Conservation (phyloP, 2,797 vertebrate species). For the Sus cebifrons region DNA sequence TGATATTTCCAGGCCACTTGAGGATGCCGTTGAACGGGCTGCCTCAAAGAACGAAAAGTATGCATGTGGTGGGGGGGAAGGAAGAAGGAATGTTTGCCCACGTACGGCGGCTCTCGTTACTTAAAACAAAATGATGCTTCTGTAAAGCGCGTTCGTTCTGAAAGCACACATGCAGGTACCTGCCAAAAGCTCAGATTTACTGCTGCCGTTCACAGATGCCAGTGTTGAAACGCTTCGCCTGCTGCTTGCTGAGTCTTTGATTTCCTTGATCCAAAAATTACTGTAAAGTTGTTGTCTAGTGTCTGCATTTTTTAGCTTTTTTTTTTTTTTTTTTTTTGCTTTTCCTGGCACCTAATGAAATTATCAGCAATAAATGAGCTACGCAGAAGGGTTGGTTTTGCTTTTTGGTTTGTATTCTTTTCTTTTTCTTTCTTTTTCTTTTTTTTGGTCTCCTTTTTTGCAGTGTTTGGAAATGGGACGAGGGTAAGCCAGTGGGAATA, state of each 20-base stretch:
- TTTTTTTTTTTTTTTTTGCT: slow-evolving; percentile 60
- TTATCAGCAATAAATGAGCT: slow-evolving; percentile 86
- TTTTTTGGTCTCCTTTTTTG: slow-evolving; percentile 17
- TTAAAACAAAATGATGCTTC: slow-evolving; percentile 60
- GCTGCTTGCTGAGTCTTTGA: slow-evolving; percentile 69
- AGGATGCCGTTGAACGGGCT: neutral
- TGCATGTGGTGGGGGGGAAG: neutral
- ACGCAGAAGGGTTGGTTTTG: slow-evolving; percentile 76
- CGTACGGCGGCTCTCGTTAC: neutral
- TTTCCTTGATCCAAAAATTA: slow-evolving; percentile 76
- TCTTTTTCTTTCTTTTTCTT: neutral
- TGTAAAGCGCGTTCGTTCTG: slow-evolving; percentile 64
- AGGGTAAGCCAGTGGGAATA: slow-evolving; percentile 51
- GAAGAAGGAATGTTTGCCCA: neutral
- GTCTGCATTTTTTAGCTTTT: slow-evolving; percentile 72
- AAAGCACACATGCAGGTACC: slow-evolving; percentile 69
- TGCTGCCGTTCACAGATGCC: slow-evolving; percentile 77
- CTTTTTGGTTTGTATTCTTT: slow-evolving; percentile 66
- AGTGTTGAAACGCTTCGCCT: slow-evolving; percentile 76
- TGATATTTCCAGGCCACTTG: slow-evolving; percentile 28
- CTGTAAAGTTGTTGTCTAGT: slow-evolving; percentile 64
- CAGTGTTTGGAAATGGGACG: slow-evolving; percentile 77
- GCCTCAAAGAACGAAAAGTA: slow-evolving; percentile 32
- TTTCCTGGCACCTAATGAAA: slow-evolving; percentile 80
- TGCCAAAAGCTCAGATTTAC: slow-evolving; percentile 81